Evolutionary conservation across 1,140 invertebrate genomes (phyloP), one percentile per base, ranked within the genome.

Genomic region (Temnothorax nylanderi): DNA sequence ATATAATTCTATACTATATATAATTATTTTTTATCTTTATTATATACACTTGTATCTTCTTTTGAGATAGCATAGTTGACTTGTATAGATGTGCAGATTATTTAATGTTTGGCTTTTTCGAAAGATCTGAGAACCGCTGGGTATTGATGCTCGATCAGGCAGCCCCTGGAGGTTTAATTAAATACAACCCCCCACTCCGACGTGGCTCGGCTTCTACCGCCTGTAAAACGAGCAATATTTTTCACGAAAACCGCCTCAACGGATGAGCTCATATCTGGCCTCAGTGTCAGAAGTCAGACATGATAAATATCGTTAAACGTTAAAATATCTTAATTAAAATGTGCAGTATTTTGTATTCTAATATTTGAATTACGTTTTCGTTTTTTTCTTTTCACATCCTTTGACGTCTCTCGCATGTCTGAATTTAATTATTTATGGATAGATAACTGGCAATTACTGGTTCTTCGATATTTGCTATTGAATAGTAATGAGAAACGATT

Each of bases 61-160:
- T 47, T 41, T n/a, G 34, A n/a, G 11, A 11, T 7, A 47, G 58
- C 47, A 0, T 7, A 44, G 18, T 54, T 21, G 18, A 44, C 4
- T 67, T 37, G 44, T 18, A 10, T 10, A 26, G 58, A 32, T 13
- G 6, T 26, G 37, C 13, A 18, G 37, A 47, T 58, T 82, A 60
- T 56, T 32, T 65, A 44, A 85, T 10, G 44, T 65, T 44, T 47
- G 34, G 65, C 37, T 51, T 76, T 81, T 81, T 77, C 84, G 62
- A 84, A 89, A 89, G 88, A 88, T 84, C 77, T 86, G 94, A 94
- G 94, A 94, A 92, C 92, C 94, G 88, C 91, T 94, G 92, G 89
- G 94, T 95, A 95, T 95, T 94, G 94, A 95, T 94, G 94, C 93
- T 92, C 93, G 94, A 94, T 95, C 94, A 93, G 93, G 90, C 93